Evolutionary conservation across 2,113 vertebrate species (phyloP), one percentile per base, ranked within the genome.

Genomic region (Tinamus guttatus): DNA sequence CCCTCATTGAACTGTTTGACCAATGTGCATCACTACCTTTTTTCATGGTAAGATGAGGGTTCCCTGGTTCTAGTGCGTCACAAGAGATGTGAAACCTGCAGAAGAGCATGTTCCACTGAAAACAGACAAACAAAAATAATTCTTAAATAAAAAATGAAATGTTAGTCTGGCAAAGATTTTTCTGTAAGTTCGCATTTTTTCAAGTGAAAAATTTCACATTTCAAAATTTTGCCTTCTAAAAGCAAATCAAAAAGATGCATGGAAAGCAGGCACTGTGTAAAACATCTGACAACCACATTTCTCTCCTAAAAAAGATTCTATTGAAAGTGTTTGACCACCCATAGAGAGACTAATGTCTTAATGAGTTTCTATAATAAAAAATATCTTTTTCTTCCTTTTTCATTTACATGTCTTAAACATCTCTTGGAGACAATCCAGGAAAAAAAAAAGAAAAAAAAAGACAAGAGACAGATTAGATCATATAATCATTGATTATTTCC

Each of bases 11-110:
- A 52, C 9, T 34, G 22, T 4, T 52, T 59, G 38, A 58, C 13
- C 9, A 11, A 58, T 30, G 27, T 34, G 36, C 9, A 13, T 7
- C 11, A 22, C 10, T 58, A 9, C 12, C 4, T 69, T 1, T 0
- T 6, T 51, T 79, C 11, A 47, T 52, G 11, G 7, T 38, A 58
- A 76, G 4, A 15, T 51, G 9, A 58, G 9, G 4, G 21, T 51
- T 74, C 32, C 13, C 49, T 58, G 22, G 19, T 12, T 73, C 20
- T 34, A 60, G 5, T n/a, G 14, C 17, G 6, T 21, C 34, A 28
- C 14, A 17, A 18, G 12, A 67, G 3, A 25, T 51, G 60, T 40
- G 41, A 62, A 18, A 22, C 7, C 49, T 51, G 28, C 16, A 67
- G 65, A n/a, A 49, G 41, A 27, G 6, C 8, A 8, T 30, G 2